Evolutionary conservation across 2,113 vertebrate species (phyloP).

Genomic region (Scopus umbretta): DNA sequence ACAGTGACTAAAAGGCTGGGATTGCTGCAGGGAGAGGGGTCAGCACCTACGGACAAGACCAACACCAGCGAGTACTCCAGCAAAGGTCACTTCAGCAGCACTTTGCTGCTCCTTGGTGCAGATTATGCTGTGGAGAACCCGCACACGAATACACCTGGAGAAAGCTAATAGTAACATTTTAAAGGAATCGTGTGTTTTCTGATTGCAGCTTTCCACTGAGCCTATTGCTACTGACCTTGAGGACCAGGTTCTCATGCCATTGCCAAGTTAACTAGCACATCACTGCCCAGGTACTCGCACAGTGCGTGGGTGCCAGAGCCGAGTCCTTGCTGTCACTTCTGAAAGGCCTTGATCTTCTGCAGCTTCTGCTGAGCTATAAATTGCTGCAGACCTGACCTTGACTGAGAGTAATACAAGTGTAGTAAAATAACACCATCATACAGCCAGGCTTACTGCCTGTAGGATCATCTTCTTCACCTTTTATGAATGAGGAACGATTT

Average conservation of each 20-base stretch:
- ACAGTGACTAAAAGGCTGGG: not conserved
- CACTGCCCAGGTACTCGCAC: rapidly evolving
- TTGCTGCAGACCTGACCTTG: not conserved
- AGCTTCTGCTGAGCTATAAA: not conserved
- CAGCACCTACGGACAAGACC: not conserved
- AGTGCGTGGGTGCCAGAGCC: rapidly evolving
- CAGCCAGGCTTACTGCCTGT: not conserved
- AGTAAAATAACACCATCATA: not conserved
- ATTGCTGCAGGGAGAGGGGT: not conserved
- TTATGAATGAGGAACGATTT: not conserved
- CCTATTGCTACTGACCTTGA: not conserved
- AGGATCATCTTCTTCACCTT: not conserved
- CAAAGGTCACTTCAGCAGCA: not conserved
- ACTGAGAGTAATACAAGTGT: rapidly evolving
- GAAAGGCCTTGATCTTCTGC: not conserved
- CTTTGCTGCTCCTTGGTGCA: not conserved
- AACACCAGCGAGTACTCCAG: not conserved
- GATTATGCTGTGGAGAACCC: not conserved
- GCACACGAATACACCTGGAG: not conserved
- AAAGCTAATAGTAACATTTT: not conserved
- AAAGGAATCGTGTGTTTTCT: not conserved
- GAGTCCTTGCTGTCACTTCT: not conserved
- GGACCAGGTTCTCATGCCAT: not conserved
- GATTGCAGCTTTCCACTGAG: not conserved
- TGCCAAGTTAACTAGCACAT: not conserved